Conservation (phyloP, 2,888 invertebrate genomes). For the Arctia plantaginis region DNA sequence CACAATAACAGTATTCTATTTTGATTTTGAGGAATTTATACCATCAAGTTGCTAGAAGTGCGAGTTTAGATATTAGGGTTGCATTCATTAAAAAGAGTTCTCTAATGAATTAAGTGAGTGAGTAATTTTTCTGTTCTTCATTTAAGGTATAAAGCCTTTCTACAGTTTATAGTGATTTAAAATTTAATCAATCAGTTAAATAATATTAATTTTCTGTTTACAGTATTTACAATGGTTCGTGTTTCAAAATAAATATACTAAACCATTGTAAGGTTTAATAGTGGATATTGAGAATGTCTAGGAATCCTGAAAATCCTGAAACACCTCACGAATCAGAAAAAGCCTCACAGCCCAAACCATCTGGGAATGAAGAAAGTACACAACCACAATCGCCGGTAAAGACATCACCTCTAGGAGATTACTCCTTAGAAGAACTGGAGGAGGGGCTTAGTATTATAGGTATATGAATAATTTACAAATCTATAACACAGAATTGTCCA, state of each 20-base stretch:
- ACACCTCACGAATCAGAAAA: neutral
- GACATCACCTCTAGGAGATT: neutral
- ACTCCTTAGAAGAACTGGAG: conserved; percentile 5
- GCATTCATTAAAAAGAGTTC: neutral
- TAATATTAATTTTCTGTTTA: neutral
- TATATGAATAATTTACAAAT: neutral
- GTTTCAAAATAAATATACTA: neutral
- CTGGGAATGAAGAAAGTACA: neutral
- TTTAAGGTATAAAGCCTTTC: neutral
- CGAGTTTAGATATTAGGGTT: neutral
- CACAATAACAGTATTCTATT: neutral
- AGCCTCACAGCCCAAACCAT: neutral
- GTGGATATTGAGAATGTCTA: neutral
- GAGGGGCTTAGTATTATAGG: conserved; percentile 7
- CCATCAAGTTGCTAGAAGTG: neutral
- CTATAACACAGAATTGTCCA: neutral
- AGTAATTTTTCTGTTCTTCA: neutral
- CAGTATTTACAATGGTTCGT: neutral
- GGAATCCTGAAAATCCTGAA: neutral
- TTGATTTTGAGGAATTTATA: neutral
- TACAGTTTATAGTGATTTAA: neutral
- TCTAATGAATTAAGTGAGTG: no score
- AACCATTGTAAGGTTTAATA: neutral
- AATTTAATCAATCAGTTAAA: neutral
- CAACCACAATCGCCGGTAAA: neutral